Base-by-base conservation (phyloP, 2,113 vertebrate genomes). In the Australoheros scitulus region DNA sequence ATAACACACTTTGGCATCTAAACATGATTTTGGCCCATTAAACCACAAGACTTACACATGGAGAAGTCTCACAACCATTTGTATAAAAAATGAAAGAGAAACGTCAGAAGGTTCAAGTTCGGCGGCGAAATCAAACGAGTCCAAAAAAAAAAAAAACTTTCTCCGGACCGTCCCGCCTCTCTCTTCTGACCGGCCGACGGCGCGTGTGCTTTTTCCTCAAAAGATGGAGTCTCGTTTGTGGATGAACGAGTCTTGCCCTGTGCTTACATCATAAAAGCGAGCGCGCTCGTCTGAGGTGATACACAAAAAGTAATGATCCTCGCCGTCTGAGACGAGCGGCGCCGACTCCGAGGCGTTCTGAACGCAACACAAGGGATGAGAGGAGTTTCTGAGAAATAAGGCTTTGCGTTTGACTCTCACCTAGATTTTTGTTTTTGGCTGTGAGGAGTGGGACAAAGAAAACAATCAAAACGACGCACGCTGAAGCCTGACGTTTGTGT, bases 1-100 rank as follows among this genome's bases (percentile, higher is more conserved):
- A 18, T 43, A 77, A 92, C 90, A 92, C 84, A 89, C 92, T 94
- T 94, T 94, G 93, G 94, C 94, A 94, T 94, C 88, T 92, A 65
- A 91, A 93, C 88, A 65, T 57, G 88, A 85, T 88, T 93, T 94
- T 92, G 89, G 91, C 89, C 91, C 88, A 60, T 84, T 68, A 80
- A 76, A 87, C 88, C 76, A 89, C 76, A 38, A 83, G 58, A 93
- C 83, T 65, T n/a, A 86, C 82, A 26, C 3, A 81, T 17, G 81
- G 64, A 81, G 61, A 87, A 81, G 82, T 93, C 81, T 79, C 60
- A 90, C 77, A 60, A 76, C 68, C 55, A 36, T 61, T 34, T 64
- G 52, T 29, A 60, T 29, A 17, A 61, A 74, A 55, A 22, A 20
- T 75, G 50, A 41, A 43, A 18, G 13, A 52, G 59, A 36, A 70